Evolutionary conservation across 2,797 vertebrate species (phyloP), one percentile per base, ranked within the genome.

Genomic region (Saguinus oedipus): DNA sequence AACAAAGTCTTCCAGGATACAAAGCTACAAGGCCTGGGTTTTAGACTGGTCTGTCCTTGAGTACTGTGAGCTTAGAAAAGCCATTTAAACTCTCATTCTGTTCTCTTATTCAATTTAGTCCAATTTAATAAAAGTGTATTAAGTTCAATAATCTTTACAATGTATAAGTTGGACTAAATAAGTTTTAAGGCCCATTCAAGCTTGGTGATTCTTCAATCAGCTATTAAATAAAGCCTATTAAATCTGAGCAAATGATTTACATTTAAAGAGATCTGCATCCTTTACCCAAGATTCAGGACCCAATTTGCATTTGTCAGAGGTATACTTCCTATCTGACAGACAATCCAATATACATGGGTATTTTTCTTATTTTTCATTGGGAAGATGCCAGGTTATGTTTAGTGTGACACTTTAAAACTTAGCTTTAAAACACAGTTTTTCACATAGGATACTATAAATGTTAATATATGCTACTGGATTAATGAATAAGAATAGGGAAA

Each of bases 231-330:
- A 83, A 89, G 8, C 2, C 24, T n/a, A 80, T 55, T 59, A 44
- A 44, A 11, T 72, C 55, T 80, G 26, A 24, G 27, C 4, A 70
- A 42, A 46, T 80, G 39, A 94, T 93, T 90, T 88, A 44, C 24
- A 72, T 57, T 94, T 94, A 48, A 87, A 94, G 61, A 94, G 75
- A 84, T 85, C 15, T 84, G 30, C 19, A 70, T 53, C 57, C 33
- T 53, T 90, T 85, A 24, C 53, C 36, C 46, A 70, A 88, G 30
- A 4, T 44, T 55, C 57, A 39, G 59, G 70, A 72, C 7, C n/a
- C 19, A 85, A 30, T 96, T 78, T 91, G 20, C 53, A 64, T 90
- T 88, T 89, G 36, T 82, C 50, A 86, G 79, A 93, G 39, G 68
- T 42, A 15, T 24, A 39, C n/a, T 78, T 95, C 53, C 30, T 81